Base-by-base conservation (phyloP, 2,888 invertebrate species). In the Drosophila sordidapex region DNA sequence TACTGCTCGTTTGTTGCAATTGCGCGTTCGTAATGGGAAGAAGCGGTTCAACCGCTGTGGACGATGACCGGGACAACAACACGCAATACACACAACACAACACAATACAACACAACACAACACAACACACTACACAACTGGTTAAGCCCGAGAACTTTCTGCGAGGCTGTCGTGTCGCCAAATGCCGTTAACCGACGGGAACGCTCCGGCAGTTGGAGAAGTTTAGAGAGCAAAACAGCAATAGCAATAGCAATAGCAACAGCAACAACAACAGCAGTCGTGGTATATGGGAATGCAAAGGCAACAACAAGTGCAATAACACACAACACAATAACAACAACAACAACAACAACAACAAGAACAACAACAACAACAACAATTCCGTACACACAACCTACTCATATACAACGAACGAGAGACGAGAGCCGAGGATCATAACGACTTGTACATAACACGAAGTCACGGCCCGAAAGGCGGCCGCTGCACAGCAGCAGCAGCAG, bases 371-470 rank as follows among this genome's bases (percentile, higher is more conserved):
- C 52, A 76, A 66, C 61, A 66, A 65, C 61, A 62, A 67, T 56
- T 31, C 8, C 68, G 68, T 70, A 76, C 76, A 81, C 76, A 70
- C 74, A 69, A 54, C 57, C 70, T 59, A 13, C 49, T 70, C 82
- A 81, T 75, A 75, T 83, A 79, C 81, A 76, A 68, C 84, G 81
- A 83, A 84, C 89, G 86, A 81, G 82, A 82, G 79, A 60, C 65
- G 87, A 88, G 88, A 88, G 88, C 88, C 87, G 85, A 88, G 70
- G 74, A 86, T 86, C 84, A 87, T 84, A 87, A 84, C 82, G 82
- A 60, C 54, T 76, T 81, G 81, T 84, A 82, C 35, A 88, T 89
- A 89, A 81, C 82, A 81, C 89, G 87, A 86, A 87, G 83, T 83
- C 83, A 82, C 80, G 77, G 82, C 74, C 68, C 76, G 76, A 82